Conservation (phyloP, 2,888 invertebrate genomes). For the Dorcus hopei region DNA sequence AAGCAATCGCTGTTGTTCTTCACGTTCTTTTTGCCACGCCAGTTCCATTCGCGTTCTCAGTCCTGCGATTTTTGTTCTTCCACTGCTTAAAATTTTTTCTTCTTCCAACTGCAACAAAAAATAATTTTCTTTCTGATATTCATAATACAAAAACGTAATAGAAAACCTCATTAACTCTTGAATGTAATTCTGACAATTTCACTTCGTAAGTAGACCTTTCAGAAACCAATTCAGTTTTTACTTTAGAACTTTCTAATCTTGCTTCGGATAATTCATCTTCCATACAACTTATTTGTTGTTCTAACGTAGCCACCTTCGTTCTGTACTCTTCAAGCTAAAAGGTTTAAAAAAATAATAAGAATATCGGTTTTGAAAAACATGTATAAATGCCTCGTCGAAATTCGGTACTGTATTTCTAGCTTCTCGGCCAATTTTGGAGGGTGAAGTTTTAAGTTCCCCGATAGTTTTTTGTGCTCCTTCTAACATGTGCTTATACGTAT, state of each 20-base stretch:
- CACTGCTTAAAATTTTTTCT: conserved; percentile 77
- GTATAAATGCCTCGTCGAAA: conserved; percentile 64
- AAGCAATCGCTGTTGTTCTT: conserved; percentile 84
- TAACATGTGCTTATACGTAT: conserved; percentile 85
- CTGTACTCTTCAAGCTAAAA: conserved; percentile 66
- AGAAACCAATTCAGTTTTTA: conserved; percentile 86
- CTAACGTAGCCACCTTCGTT: conserved; percentile 67
- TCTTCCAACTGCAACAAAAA: conserved; percentile 69
- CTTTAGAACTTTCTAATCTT: conserved; percentile 73
- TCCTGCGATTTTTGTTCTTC: conserved; percentile 81
- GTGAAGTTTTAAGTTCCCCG: conserved; percentile 66
- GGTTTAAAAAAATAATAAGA: neutral
- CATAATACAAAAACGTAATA: too few relatives aligned
- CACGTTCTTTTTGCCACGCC: conserved; percentile 91
- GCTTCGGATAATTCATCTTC: conserved; percentile 88
- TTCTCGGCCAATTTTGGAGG: conserved; percentile 51
- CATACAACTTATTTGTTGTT: conserved; percentile 79
- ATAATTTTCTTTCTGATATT: neutral
- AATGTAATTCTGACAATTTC: conserved; percentile 83
- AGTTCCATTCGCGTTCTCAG: conserved; percentile 83
- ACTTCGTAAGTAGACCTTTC: conserved; percentile 85
- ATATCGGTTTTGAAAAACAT: neutral
- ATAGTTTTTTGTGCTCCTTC: conserved; percentile 84
- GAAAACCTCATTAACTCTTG: conserved; percentile 74
- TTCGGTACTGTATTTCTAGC: conserved; percentile 43